Percentiles rank a stretch among this genome's conserved stretches.
phyloP scores from a whole-genome alignment of 2,888 invertebrate species.

The Lordiphosa andalusiaca region DNA sequence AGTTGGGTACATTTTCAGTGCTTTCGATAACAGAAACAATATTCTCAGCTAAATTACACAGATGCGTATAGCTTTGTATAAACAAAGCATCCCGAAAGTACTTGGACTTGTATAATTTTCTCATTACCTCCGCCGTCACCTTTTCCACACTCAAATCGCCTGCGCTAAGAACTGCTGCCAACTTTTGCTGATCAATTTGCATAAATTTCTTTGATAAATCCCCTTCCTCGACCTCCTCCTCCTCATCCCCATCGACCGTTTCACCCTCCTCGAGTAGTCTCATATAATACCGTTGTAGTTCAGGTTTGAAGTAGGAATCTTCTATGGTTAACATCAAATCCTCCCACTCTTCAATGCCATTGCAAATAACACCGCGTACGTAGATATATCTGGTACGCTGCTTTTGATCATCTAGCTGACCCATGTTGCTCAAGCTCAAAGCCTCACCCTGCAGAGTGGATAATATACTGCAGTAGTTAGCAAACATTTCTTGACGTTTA shows the following conservation, averaged over 20 bases:
- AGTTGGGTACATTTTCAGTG: constrained; percentile 48
- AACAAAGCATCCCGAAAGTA: constrained; percentile 68
- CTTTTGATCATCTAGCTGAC: constrained; percentile 42
- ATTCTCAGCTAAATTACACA: constrained; percentile 69
- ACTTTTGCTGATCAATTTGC: constrained; percentile 17
- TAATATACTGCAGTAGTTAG: constrained; percentile 21
- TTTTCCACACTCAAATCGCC: constrained; percentile 27
- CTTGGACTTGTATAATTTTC: constrained; percentile 55
- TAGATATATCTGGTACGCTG: constrained; percentile 60
- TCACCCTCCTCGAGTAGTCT: constrained; percentile 17
- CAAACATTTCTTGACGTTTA: constrained; percentile 38
- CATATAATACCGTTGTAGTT: constrained; percentile 46
- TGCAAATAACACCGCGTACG: constrained; percentile 66
- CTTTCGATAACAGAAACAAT: constrained; percentile 76
- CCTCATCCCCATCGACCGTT: constrained; percentile 13
- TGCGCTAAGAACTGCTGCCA: not conserved
- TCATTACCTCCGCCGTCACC: constrained; percentile 29
- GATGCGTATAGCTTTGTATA: constrained; percentile 71
- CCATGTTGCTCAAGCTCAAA: constrained; percentile 24
- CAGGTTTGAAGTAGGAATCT: constrained; percentile 62
- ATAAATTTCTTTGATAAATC: not conserved
- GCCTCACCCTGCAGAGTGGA: constrained; percentile 28
- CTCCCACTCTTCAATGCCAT: constrained; percentile 72
- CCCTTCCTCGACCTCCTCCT: constrained; percentile 12
- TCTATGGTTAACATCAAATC: constrained; percentile 52